Evolutionary conservation across 2,113 vertebrate genomes (phyloP).

Genomic region (Ailuropoda melanoleuca): DNA sequence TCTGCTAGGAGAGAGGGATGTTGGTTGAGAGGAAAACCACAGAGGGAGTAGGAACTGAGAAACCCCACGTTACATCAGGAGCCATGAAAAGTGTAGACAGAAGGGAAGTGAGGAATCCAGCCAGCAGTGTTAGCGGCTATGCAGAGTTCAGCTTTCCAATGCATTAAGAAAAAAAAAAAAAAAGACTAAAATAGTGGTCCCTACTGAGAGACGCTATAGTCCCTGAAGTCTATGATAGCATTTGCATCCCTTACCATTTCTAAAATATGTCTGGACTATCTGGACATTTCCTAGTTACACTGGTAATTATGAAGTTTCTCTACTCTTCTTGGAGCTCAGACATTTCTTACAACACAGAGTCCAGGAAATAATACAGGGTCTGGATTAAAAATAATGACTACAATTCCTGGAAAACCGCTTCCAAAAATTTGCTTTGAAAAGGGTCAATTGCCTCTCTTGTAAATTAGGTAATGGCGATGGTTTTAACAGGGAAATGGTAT

Average conservation of each 20-base stretch:
- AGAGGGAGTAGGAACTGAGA: too few relatives aligned
- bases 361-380: not conserved
- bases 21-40: not conserved
- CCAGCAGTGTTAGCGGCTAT: not conserved
- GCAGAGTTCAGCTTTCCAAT: not conserved
- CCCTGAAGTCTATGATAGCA: not conserved
- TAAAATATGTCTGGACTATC: not conserved
- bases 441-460: not conserved
- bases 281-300: not conserved
- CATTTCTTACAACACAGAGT: not conserved
- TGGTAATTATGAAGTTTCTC: not conserved
- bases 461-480: not conserved
- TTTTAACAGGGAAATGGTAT: slow-evolving; percentile 32
- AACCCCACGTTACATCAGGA: not conserved
- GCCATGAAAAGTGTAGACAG: not conserved
- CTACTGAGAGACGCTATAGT: not conserved
- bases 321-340: not conserved
- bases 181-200: not conserved
- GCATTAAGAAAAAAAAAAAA: not conserved
- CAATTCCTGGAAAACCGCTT: not conserved
- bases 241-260: not conserved
- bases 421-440: not conserved
- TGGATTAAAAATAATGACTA: not conserved
- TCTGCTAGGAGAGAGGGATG: not conserved
- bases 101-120: not conserved